Conservation (phyloP, 1,140 invertebrate species). For the Meloidogyne floridensis region DNA sequence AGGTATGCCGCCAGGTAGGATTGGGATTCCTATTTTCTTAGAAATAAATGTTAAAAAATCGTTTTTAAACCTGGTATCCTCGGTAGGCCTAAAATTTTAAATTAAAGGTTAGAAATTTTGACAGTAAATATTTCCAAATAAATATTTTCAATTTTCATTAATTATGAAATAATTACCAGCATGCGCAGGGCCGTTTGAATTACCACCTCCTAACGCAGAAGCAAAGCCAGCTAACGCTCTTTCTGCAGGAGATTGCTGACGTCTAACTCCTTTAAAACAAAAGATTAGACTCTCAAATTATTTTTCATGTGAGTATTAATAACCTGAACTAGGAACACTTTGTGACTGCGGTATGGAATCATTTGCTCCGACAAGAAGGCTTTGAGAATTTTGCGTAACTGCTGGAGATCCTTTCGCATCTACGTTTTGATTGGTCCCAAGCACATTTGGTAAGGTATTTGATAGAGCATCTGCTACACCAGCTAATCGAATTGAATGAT, state of each 20-base stretch:
- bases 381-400: conserved; percentile 27
- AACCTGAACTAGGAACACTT: conserved; percentile 4
- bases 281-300: background rate
- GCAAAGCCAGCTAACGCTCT: conserved; percentile 61
- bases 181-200: conserved; percentile 51
- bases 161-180: conserved; percentile 41
- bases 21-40: conserved; percentile 54
- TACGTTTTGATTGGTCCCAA: conserved; percentile 43
- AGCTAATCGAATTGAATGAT: conserved; percentile 39
- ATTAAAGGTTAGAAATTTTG: background rate
- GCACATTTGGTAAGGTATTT: conserved; percentile 55
- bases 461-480: conserved; percentile 63
- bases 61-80: conserved; percentile 45
- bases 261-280: conserved; percentile 47
- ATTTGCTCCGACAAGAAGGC: conserved; percentile 19
- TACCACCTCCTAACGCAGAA: conserved; percentile 60
- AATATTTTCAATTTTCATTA: too few species aligned
- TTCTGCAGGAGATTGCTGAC: conserved; percentile 62
- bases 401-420: conserved; percentile 15
- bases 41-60: background rate
- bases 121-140: too few species aligned
- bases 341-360: conserved; percentile 26
- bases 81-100: conserved; percentile 42
- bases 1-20: conserved; percentile 64
- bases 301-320: background rate